These are phyloP conservation scores for Carpatolechia fugitivella DNA, from an alignment of 2,888 invertebrate species.

Conservation along the genomic window DNA sequence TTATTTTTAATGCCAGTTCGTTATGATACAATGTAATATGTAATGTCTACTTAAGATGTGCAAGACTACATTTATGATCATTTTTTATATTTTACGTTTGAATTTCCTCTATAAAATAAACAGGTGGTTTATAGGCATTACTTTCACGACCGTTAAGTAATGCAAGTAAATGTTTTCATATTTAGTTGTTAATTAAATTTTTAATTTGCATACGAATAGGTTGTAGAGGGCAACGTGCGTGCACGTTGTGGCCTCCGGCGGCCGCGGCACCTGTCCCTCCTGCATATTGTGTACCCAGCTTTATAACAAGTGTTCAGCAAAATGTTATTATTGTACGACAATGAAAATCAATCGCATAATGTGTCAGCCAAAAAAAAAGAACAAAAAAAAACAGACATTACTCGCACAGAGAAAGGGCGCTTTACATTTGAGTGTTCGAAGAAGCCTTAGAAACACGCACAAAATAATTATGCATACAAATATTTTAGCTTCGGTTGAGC, in stretches of 20 bases:
- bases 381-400: too few relatives aligned
- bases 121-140: constrained; percentile 34
- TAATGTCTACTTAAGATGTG: neutral
- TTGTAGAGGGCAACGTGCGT: neutral
- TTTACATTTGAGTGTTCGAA: too few relatives aligned
- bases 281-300: neutral
- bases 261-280: neutral
- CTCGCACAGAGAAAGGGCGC: too few relatives aligned
- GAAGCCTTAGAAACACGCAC: too few relatives aligned
- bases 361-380: too few relatives aligned
- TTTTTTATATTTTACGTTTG: constrained; percentile 22
- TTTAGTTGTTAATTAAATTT: constrained; percentile 53
- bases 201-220: constrained; percentile 45
- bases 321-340: neutral
- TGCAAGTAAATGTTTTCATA: constrained; percentile 42
- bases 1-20: too few relatives aligned
- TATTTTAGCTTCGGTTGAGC: too few relatives aligned
- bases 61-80: neutral
- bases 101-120: constrained; percentile 24
- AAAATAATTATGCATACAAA: too few relatives aligned
- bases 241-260: constrained; percentile 23
- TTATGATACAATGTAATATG: neutral
- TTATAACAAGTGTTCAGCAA: neutral
- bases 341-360: too few relatives aligned
- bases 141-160: constrained; percentile 31